Evolutionary conservation across 2,797 vertebrate genomes (phyloP).

Genomic region (Prionace glauca): DNA sequence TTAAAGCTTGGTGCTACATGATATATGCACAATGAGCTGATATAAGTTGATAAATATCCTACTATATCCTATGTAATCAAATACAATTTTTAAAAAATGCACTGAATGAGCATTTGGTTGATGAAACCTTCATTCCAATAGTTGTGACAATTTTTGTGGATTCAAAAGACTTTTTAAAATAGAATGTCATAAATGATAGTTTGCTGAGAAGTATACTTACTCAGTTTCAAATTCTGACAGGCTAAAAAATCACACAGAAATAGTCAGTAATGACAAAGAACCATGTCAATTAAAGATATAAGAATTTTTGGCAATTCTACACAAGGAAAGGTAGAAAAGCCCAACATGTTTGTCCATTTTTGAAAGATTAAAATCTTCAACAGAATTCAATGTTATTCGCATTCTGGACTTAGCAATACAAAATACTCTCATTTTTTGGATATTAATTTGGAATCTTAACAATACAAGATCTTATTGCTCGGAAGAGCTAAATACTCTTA

Average conservation of each 20-base stretch:
- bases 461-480: neutral
- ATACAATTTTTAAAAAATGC: too few relatives aligned
- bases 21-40: neutral
- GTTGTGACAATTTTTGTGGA: neutral
- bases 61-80: neutral
- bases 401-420: neutral
- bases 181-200: constrained; percentile 8
- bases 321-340: neutral
- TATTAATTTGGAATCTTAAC: neutral
- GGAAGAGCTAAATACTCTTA: neutral
- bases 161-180: neutral
- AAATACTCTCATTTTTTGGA: neutral
- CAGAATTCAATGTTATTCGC: neutral
- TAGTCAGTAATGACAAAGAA: constrained; percentile 5
- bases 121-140: neutral
- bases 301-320: neutral
- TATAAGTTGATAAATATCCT: neutral
- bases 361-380: neutral
- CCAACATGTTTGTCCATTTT: neutral
- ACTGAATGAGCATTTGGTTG: neutral
- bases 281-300: neutral
- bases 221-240: constrained; percentile 36
- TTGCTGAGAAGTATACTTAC: constrained; percentile 32
- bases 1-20: neutral
- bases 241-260: constrained; percentile 37